Percentiles rank a stretch among this genome's conserved stretches.
Evolutionary conservation across 2,797 vertebrate species (phyloP).

Genomic region (Clamator glandarius): DNA sequence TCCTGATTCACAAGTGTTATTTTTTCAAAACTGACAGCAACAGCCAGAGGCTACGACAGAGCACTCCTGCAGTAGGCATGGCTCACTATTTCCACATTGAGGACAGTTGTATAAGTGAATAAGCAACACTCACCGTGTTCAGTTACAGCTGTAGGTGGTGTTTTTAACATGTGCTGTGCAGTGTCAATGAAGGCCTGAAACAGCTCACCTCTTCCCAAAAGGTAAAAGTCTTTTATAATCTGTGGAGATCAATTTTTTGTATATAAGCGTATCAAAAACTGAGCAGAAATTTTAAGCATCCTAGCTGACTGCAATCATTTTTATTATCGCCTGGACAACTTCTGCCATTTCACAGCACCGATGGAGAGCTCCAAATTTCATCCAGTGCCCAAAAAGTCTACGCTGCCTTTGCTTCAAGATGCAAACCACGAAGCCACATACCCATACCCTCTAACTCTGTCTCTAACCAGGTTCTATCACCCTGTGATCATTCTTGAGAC

Average conservation of each 20-base stretch:
- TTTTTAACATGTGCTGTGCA: conserved; percentile 97
- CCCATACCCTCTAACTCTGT: background rate
- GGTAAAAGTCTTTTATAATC: conserved; percentile 98
- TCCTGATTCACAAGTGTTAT: background rate
- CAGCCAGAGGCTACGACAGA: background rate
- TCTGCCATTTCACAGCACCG: background rate
- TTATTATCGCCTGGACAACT: background rate
- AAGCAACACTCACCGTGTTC: conserved; percentile 88
- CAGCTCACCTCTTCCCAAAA: conserved; percentile 95
- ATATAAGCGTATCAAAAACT: background rate
- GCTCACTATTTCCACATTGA: background rate
- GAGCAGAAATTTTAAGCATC: background rate
- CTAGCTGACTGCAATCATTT: background rate
- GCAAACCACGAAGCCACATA: background rate
- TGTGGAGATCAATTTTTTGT: conserved; percentile 62
- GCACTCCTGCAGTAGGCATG: background rate
- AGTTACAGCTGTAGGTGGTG: conserved; percentile 93
- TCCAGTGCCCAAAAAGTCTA: background rate
- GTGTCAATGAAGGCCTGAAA: conserved; percentile 98
- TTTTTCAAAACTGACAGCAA: background rate
- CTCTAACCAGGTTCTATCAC: background rate
- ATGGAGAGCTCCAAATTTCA: background rate
- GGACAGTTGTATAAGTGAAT: background rate
- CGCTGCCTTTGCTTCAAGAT: background rate
- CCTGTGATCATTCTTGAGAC: background rate